phyloP scores from a whole-genome alignment of 2,797 vertebrate genomes.

The Sebastes dallii region DNA sequence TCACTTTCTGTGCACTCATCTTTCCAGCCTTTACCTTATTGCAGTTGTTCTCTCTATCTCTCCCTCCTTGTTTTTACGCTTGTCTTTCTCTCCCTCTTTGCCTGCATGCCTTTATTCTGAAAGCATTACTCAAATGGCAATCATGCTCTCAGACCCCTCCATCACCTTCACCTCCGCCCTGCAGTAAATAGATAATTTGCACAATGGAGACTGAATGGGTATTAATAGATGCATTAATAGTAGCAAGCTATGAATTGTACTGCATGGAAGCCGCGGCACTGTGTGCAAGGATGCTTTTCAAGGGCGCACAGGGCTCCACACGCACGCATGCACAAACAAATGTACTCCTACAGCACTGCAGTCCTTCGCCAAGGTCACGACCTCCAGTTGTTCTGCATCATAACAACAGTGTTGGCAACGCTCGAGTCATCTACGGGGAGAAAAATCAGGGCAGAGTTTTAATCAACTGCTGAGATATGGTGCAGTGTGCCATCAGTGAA shows the following conservation, averaged over 20 bases:
- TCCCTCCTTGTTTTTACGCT: conserved; percentile 4
- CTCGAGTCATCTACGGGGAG: conserved; percentile 22
- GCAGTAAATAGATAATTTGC: conserved; percentile 70
- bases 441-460: conserved; percentile 42
- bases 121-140: conserved; percentile 63
- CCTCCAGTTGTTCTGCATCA: conserved; percentile 58
- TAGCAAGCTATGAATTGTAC: conserved; percentile 45
- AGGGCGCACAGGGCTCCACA: background rate
- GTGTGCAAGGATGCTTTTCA: conserved; percentile 26
- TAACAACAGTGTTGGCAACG: conserved; percentile 38
- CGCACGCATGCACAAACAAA: background rate
- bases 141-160: conserved; percentile 35
- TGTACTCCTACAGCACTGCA: conserved; percentile 9
- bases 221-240: conserved; percentile 50
- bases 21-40: conserved; percentile 52
- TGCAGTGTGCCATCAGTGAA: conserved; percentile 40
- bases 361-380: conserved; percentile 61
- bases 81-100: conserved; percentile 19
- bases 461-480: conserved; percentile 43
- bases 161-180: conserved; percentile 26
- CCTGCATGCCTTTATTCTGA: conserved; percentile 45
- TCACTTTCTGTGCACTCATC: conserved; percentile 49
- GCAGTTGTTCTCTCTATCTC: conserved; percentile 35
- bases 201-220: conserved; percentile 57
- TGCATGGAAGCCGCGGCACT: conserved; percentile 26